Percentiles rank a stretch among this genome's conserved stretches.
These are phyloP conservation scores for Pitangus sulphuratus DNA, from an alignment of 2,797 vertebrate species.

Conservation along the genomic window DNA sequence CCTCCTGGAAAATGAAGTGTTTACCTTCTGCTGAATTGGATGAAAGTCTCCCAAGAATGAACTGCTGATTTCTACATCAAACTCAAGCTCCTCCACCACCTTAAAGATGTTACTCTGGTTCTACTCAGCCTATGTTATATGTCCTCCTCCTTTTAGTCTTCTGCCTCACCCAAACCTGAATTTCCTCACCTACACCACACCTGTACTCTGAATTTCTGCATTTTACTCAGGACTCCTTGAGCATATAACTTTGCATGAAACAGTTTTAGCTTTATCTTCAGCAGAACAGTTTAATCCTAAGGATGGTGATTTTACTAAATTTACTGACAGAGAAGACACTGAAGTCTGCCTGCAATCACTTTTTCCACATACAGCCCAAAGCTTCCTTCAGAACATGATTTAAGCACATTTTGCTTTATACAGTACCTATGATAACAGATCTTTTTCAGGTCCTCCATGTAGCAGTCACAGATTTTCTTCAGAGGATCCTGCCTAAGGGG, in stretches of 20 bases:
- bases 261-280: background rate
- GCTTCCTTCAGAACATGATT: background rate
- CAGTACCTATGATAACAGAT: conserved; percentile 90
- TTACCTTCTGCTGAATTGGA: background rate
- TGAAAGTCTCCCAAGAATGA: background rate
- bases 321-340: background rate
- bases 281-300: background rate
- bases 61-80: background rate
- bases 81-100: background rate
- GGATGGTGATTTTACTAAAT: background rate
- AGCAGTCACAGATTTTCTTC: conserved; percentile 81
- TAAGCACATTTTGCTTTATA: background rate
- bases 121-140: background rate
- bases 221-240: background rate
- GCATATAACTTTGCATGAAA: rapidly evolving
- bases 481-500: conserved; percentile 86
- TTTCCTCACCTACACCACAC: background rate
- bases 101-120: background rate
- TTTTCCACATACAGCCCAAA: background rate
- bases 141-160: background rate
- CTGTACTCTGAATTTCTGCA: background rate
- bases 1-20: background rate
- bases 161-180: background rate
- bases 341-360: background rate
- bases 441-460: conserved; percentile 88